Evolutionary conservation across 1,140 invertebrate species (phyloP).

Genomic region (Paramacrobiotus metropolitanus): DNA sequence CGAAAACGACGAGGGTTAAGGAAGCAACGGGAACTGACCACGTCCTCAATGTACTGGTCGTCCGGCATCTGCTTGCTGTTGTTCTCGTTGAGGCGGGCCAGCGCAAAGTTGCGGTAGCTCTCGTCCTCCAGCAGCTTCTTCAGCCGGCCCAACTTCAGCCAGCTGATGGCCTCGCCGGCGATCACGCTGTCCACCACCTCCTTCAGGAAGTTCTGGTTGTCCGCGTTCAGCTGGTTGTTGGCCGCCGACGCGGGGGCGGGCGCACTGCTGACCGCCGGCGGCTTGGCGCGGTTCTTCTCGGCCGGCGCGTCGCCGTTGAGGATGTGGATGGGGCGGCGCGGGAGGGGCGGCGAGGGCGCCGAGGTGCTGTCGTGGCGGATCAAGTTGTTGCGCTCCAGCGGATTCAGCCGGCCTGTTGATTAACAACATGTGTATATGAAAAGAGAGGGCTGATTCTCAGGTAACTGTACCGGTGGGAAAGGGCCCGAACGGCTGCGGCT

Average conservation of each 20-base stretch:
- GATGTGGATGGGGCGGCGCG: constrained; percentile 10
- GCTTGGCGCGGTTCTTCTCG: neutral
- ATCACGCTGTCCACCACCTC: constrained; percentile 70
- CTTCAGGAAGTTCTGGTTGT: constrained; percentile 33
- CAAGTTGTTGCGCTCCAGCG: constrained; percentile 66
- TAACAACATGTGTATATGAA: neutral
- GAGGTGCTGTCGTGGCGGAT: constrained; percentile 55
- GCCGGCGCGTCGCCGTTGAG: constrained; percentile 7
- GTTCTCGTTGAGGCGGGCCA: constrained; percentile 79
- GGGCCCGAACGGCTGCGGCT: constrained; percentile 25
- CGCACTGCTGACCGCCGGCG: neutral
- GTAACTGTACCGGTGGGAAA: constrained; percentile 16
- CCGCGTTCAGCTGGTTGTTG: constrained; percentile 26
- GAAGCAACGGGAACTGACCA: constrained; percentile 63
- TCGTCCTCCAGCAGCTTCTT: constrained; percentile 98
- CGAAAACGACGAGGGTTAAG: no score
- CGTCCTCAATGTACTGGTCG: constrained; percentile 89
- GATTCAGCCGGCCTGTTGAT: constrained; percentile 38
- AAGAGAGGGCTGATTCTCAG: neutral
- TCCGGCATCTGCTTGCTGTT: constrained; percentile 76
- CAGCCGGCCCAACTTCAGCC: constrained; percentile 75
- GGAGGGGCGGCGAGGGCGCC: constrained; percentile 12
- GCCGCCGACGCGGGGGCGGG: constrained; percentile 1
- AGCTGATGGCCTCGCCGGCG: constrained; percentile 84
- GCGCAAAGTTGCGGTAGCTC: constrained; percentile 81